These are phyloP conservation scores for Pandion haliaetus DNA, from an alignment of 2,113 vertebrate species.

Conservation along the genomic window DNA sequence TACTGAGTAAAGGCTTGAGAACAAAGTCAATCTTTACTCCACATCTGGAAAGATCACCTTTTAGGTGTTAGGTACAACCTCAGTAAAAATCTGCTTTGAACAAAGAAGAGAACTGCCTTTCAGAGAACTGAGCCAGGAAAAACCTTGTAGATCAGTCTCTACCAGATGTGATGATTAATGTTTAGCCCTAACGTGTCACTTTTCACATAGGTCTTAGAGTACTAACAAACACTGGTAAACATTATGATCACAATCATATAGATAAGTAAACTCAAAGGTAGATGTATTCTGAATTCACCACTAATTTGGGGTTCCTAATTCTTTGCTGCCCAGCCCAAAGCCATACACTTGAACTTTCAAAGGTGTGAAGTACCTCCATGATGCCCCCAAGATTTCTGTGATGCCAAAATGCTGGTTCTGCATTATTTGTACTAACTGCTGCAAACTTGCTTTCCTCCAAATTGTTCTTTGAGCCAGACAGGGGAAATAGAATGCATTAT, in stretches of 20 bases:
- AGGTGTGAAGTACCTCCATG: neutral
- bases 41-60: neutral
- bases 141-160: neutral
- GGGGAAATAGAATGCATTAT: neutral
- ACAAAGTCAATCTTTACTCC: neutral
- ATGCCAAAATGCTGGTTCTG: neutral
- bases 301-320: neutral
- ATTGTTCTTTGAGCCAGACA: neutral
- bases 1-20: neutral
- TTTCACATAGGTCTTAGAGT: neutral
- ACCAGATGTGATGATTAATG: neutral
- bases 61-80: neutral
- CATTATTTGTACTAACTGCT: neutral
- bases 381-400: neutral
- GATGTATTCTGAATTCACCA: fast-evolving
- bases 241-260: neutral
- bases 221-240: neutral
- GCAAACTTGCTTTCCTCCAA: neutral
- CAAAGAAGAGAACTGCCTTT: neutral
- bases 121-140: neutral
- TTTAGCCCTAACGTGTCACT: neutral
- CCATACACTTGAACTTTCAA: neutral
- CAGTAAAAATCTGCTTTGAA: neutral
- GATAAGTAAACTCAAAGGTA: neutral
- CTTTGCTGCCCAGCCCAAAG: neutral